phyloP scores from a whole-genome alignment of 2,797 vertebrate genomes.

The Coracias cyanogaster region DNA sequence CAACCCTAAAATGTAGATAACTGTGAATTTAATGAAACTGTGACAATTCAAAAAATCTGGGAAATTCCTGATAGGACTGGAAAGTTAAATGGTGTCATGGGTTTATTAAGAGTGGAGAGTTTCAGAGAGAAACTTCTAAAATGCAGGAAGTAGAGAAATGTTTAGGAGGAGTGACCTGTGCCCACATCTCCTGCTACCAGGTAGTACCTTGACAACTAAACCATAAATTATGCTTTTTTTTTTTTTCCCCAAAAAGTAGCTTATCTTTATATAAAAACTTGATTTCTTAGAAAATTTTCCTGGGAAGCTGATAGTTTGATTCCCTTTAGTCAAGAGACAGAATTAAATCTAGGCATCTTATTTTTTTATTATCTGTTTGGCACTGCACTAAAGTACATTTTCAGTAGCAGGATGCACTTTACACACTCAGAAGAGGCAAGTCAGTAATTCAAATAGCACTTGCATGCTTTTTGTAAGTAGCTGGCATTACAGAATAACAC shows the following conservation, averaged over 20 bases:
- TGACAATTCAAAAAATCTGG: background rate
- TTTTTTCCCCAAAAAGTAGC: background rate
- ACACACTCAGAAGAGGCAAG: background rate
- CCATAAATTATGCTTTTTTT: background rate
- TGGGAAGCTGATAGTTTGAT: background rate
- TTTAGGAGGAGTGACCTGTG: background rate
- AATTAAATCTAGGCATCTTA: background rate
- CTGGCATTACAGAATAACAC: background rate
- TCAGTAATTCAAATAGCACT: background rate
- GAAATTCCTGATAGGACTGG: background rate
- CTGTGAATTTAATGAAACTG: background rate
- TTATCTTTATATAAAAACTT: background rate
- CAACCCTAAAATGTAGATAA: background rate
- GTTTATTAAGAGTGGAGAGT: background rate
- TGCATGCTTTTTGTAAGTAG: background rate
- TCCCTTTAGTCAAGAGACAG: background rate
- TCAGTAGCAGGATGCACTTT: background rate
- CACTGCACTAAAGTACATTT: background rate
- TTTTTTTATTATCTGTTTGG: background rate
- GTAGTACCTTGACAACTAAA: background rate
- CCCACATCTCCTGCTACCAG: background rate
- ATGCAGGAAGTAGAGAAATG: background rate
- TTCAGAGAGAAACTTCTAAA: background rate
- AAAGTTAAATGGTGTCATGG: background rate
- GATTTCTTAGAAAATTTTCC: background rate